These are phyloP conservation scores for Sycophila sp. DNA, from an alignment of 1,140 invertebrate species.

Conservation along the genomic window DNA sequence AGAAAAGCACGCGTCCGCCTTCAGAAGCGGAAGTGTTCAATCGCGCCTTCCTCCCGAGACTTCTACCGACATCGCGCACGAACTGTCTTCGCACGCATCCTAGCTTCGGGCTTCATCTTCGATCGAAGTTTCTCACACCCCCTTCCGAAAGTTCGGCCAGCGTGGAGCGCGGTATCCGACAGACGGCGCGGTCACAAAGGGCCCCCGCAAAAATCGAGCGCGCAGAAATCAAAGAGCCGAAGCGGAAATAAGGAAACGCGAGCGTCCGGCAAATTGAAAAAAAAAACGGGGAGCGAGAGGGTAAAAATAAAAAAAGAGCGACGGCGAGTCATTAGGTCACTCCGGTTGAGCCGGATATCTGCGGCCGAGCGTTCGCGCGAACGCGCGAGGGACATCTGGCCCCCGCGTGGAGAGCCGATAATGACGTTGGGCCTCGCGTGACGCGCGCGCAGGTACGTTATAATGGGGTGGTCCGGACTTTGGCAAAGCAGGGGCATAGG, in stretches of 20 bases:
- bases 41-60: too few relatives aligned
- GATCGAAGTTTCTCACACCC: too few relatives aligned
- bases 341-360: constrained; percentile 38
- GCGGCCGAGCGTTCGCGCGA: background rate
- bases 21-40: too few relatives aligned
- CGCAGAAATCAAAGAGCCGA: background rate
- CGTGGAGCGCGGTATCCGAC: too few relatives aligned
- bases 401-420: constrained; percentile 41
- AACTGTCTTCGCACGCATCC: too few relatives aligned
- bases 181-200: background rate
- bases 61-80: too few relatives aligned
- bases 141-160: too few relatives aligned
- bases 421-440: constrained; percentile 43
- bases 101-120: too few relatives aligned
- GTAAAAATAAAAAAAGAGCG: constrained; percentile 20
- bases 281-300: background rate
- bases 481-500: background rate
- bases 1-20: background rate
- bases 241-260: constrained; percentile 13
- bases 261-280: background rate
- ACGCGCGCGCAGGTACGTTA: constrained; percentile 40
- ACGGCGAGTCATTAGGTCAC: constrained; percentile 49
- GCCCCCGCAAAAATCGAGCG: background rate
- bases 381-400: constrained; percentile 16
- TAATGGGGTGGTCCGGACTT: too few relatives aligned